Percentiles rank a stretch among this genome's conserved stretches.
Evolutionary conservation across 2,888 invertebrate species (phyloP).

Genomic region (Malthinus flaveolus): DNA sequence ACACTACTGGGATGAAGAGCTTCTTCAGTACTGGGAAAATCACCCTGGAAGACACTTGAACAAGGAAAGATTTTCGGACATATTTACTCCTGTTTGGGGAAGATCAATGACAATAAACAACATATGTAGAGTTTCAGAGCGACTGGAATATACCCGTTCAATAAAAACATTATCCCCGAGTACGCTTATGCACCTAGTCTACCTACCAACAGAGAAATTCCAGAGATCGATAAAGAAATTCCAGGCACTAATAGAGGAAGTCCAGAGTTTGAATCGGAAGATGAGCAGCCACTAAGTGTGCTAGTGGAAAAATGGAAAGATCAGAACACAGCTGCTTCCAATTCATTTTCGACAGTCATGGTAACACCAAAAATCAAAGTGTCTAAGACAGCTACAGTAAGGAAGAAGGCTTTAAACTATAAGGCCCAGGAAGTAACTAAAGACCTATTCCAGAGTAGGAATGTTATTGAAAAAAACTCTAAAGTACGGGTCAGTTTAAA

Average conservation of each 20-base stretch:
- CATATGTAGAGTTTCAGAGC: conserved; percentile 36
- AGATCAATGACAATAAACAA: conserved; percentile 35
- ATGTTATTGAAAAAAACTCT: not conserved
- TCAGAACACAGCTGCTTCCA: not conserved
- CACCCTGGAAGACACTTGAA: conserved; percentile 36
- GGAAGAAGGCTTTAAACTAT: not conserved
- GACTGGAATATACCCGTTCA: conserved; percentile 38
- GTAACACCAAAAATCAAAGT: not conserved
- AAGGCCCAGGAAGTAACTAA: not conserved
- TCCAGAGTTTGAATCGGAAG: not conserved
- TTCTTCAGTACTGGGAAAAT: conserved; percentile 39
- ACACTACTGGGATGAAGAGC: conserved; percentile 44
- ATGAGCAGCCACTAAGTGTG: not conserved
- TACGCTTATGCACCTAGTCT: conserved; percentile 35
- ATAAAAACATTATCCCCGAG: conserved; percentile 32
- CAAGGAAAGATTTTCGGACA: conserved; percentile 41
- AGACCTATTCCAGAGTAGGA: not conserved
- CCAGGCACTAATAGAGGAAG: not conserved
- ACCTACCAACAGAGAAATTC: not conserved
- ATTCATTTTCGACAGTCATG: not conserved
- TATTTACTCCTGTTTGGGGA: conserved; percentile 36
- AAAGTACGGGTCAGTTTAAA: not conserved
- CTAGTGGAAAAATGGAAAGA: not conserved
- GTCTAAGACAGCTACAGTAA: not conserved
- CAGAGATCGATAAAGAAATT: not conserved